Evolutionary conservation across 2,888 invertebrate genomes (phyloP).

Genomic region (Junonia oenone): DNA sequence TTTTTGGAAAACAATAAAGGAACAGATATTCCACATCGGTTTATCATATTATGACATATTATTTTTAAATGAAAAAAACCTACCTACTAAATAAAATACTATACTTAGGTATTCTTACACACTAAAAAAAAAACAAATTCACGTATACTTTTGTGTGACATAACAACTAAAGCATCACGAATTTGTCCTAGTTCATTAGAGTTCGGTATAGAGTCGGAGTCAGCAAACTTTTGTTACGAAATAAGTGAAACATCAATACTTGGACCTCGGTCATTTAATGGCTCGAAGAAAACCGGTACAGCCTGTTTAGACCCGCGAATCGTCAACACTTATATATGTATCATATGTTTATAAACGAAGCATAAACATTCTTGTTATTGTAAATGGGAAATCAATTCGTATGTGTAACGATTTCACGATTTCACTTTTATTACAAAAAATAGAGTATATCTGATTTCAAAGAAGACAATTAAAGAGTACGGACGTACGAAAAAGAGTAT

Average conservation of each 20-base stretch:
- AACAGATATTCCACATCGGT: no score
- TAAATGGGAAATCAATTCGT: neutral
- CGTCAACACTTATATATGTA: constrained; percentile 14
- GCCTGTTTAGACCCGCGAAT: constrained; percentile 39
- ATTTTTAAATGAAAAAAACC: no score
- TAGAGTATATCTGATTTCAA: no score
- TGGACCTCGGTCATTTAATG: constrained; percentile 3
- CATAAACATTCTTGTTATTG: neutral
- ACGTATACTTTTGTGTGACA: neutral
- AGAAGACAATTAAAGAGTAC: no score
- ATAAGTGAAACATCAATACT: neutral
- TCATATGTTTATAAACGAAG: constrained; percentile 4
- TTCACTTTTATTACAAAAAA: no score
- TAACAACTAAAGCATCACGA: no score
- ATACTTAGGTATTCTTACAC: no score
- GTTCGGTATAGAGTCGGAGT: no score
- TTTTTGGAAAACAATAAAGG: no score
- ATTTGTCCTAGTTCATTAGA: neutral
- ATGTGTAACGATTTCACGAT: neutral
- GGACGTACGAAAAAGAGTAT: no score
- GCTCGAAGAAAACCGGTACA: constrained; percentile 34
- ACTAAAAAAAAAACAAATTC: neutral
- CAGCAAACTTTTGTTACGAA: constrained; percentile 8
- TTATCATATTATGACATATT: no score
- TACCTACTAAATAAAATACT: no score